Evolutionary conservation across 1,140 invertebrate species (phyloP), one percentile per base, ranked within the genome.

Genomic region (Tetranychus cinnabarinus): DNA sequence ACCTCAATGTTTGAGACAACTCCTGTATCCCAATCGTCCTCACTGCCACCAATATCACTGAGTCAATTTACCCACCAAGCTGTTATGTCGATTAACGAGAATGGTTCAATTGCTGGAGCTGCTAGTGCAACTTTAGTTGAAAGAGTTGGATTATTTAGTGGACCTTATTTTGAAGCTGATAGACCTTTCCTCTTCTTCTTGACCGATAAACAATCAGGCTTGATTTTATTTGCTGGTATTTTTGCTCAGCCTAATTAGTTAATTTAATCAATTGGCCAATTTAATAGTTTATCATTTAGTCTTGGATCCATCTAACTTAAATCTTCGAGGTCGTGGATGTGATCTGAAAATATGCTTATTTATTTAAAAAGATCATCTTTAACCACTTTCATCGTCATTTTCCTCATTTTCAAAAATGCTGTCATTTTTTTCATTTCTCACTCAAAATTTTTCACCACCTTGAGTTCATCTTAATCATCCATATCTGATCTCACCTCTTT

Each of bases 181-280:
- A 77, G 78, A 64, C 83, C 84, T 8, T 86, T 85, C 68, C 39
- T 83, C 0, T 84, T 83, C 69, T 77, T 80, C 61, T 78, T 86
- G 8, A 75, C 79, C 61, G 81, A 85, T 65, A 76, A 76, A 12
- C 62, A 73, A 58, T 76, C 75, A 1, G 77, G 76, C 2, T 70
- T 74, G 8, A 76, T 81, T 35, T 68, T 86, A 10, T 86, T 86
- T 71, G 77, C 78, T 67, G 83, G 83, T 8, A 61, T 65, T 31
- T 65, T 52, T 23, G 50, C n/a, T 23, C 8, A 13, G 23, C 50
- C 50, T 6, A 42, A 42, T 42, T 42, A 42, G 10, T 42, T 10
- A 42, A 42, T 42, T 23, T 23, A 23, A 23, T 23, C 23, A 23
- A 23, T 23, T 23, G 23, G 23, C 23, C 23, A 23, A 23, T 23